These are phyloP conservation scores for Cepphus grylle DNA, from an alignment of 2,113 vertebrate species.

Conservation along the genomic window DNA sequence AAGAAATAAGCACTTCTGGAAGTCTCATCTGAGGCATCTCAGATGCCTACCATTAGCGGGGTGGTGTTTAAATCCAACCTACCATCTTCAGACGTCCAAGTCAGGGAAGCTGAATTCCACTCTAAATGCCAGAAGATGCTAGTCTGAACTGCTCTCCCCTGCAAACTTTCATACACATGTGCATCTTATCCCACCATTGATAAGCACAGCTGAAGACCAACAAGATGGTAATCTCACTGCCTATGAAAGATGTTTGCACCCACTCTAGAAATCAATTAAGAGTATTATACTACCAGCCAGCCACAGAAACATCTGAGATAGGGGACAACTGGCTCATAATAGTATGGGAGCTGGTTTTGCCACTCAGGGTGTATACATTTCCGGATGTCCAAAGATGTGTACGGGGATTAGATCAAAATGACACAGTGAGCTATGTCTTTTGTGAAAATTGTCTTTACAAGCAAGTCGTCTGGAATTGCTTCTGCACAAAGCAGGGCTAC, in stretches of 20 bases:
- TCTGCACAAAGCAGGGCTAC: not conserved
- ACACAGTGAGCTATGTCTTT: not conserved
- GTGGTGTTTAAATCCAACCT: not conserved
- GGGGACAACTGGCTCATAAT: not conserved
- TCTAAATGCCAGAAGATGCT: not conserved
- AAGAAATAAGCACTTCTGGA: not conserved
- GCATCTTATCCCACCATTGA: not conserved
- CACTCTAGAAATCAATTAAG: not conserved
- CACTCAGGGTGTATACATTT: not conserved
- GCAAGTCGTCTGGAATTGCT: not conserved
- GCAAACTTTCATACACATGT: not conserved
- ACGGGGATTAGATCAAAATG: not conserved
- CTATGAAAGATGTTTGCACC: not conserved
- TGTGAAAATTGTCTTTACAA: not conserved
- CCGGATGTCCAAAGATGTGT: accelerated
- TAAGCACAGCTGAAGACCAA: not conserved
- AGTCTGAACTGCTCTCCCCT: not conserved
- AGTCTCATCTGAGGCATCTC: not conserved
- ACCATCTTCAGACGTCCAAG: not conserved
- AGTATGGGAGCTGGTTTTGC: not conserved
- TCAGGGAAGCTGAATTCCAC: not conserved
- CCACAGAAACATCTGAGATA: not conserved
- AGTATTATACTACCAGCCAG: not conserved
- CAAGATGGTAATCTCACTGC: not conserved
- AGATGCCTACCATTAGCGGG: not conserved